A percentile compares a stretch with the other conserved stretches of the same genome.
These are phyloP conservation scores for Macrotis lagotis DNA, from an alignment of 2,113 vertebrate genomes.

Conservation along the genomic window DNA sequence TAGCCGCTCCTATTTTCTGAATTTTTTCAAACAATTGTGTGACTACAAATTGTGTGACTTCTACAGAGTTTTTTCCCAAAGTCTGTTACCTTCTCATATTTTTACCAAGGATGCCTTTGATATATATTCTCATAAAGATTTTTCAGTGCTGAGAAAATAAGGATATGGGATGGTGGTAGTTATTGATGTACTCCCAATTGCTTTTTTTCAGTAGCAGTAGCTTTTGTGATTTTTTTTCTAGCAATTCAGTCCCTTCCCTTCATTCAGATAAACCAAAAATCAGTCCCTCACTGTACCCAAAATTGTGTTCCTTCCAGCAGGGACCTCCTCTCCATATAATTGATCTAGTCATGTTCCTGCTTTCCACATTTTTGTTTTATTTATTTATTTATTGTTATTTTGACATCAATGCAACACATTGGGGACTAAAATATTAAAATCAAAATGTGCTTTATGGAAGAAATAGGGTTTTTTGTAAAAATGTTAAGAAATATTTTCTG, in stretches of 20 bases:
- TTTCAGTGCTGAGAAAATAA: neutral
- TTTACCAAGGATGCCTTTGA: neutral
- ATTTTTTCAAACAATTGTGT: neutral
- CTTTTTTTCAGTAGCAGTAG: neutral
- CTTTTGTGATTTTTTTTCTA: neutral
- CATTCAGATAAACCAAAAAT: neutral
- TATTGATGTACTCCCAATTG: neutral
- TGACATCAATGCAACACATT: neutral
- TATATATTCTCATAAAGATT: neutral
- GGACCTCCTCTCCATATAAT: neutral
- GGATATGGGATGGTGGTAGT: neutral
- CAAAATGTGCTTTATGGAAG: neutral
- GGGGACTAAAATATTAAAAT: neutral
- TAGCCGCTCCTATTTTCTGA: neutral
- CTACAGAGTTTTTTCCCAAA: neutral
- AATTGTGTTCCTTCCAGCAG: neutral
- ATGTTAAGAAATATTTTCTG: neutral
- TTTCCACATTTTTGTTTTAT: neutral
- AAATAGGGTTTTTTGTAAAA: neutral
- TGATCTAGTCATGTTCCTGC: neutral
- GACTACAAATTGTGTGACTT: neutral
- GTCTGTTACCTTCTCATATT: neutral
- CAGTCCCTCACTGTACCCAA: neutral
- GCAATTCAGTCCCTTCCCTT: neutral
- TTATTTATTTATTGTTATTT: neutral